phyloP scores from a whole-genome alignment of 2,113 vertebrate species.

The Scolopax mira region DNA sequence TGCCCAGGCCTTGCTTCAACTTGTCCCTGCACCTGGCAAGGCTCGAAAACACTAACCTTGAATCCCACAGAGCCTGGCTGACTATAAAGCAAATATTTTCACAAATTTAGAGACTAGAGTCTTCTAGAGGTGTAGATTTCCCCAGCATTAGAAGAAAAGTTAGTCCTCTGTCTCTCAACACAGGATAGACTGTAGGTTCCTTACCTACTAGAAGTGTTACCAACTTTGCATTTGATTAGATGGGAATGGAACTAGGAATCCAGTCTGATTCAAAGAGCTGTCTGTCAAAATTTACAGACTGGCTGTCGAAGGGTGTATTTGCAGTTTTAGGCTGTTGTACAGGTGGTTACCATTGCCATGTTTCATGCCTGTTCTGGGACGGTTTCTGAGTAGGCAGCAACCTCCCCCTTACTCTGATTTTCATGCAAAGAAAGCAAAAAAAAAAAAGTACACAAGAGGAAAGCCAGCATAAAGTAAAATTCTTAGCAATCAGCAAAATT shows the following conservation, averaged over 20 bases:
- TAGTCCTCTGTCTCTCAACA: too few relatives aligned
- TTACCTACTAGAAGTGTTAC: background rate
- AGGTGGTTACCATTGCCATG: background rate
- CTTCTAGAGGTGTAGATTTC: too few relatives aligned
- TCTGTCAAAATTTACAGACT: background rate
- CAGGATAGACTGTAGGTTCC: background rate
- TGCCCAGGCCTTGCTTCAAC: too few relatives aligned
- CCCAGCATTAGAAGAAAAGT: too few relatives aligned
- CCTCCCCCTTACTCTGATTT: background rate
- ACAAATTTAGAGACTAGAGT: too few relatives aligned
- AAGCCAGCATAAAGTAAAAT: background rate
- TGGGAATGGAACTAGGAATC: background rate
- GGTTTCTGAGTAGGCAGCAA: background rate
- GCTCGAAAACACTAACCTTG: too few relatives aligned
- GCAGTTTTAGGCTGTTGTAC: background rate
- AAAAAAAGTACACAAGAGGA: background rate
- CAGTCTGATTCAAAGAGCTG: background rate
- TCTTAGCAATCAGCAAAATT: background rate
- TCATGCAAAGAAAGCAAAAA: background rate
- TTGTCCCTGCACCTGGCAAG: too few relatives aligned
- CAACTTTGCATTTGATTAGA: rapidly evolving
- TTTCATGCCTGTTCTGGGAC: background rate
- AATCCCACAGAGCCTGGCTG: too few relatives aligned
- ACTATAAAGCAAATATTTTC: too few relatives aligned
- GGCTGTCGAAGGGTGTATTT: background rate